Percentiles rank a stretch among this genome's conserved stretches.
These are phyloP conservation scores for Melolontha melolontha DNA, from an alignment of 2,888 invertebrate species.

Conservation along the genomic window DNA sequence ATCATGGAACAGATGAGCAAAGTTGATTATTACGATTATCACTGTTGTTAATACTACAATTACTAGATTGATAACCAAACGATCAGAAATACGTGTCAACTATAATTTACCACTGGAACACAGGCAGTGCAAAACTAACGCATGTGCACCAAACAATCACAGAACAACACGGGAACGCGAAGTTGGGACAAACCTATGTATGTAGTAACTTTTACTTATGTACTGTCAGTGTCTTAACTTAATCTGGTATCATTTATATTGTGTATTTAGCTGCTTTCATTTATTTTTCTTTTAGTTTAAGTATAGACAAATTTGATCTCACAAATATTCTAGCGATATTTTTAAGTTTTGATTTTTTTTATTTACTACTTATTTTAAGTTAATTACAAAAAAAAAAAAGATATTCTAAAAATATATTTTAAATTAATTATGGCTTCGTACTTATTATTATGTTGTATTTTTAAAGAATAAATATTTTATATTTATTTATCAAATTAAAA, in stretches of 20 bases:
- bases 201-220: not conserved
- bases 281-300: conserved; percentile 13
- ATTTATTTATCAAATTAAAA: not conserved
- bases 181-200: too few species aligned
- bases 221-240: not conserved
- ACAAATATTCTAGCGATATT: conserved; percentile 4
- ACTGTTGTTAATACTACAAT: too few species aligned
- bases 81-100: too few species aligned
- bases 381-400: not conserved
- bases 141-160: too few species aligned
- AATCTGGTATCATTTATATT: not conserved
- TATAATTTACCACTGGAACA: too few species aligned
- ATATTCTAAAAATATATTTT: not conserved
- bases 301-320: conserved; percentile 36
- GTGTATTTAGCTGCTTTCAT: not conserved
- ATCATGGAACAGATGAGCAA: too few species aligned
- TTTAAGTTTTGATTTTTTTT: not conserved
- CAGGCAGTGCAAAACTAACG: too few species aligned
- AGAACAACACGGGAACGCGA: too few species aligned
- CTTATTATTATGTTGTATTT: conserved; percentile 13
- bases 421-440: not conserved
- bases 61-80: too few species aligned
- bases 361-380: not conserved
- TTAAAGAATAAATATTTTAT: not conserved
- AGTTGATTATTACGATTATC: too few species aligned